A percentile compares a stretch with the other conserved stretches of the same genome.
These are phyloP conservation scores for Chrysomela aeneicollis DNA, from an alignment of 2,888 invertebrate genomes.

Conservation along the genomic window DNA sequence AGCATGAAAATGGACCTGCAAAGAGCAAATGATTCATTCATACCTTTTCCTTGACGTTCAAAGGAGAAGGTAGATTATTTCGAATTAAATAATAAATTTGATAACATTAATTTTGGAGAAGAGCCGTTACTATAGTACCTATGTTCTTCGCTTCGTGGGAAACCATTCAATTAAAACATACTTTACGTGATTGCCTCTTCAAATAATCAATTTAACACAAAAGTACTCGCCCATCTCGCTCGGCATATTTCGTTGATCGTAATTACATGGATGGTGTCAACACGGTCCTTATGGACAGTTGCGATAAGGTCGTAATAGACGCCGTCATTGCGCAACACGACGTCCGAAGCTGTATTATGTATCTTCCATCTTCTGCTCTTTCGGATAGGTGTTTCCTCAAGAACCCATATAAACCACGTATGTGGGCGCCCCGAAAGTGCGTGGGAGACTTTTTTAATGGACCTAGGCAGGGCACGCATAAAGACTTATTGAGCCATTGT, in stretches of 20 bases:
- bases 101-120: too few relatives aligned
- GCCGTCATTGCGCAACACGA: neutral
- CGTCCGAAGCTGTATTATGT: neutral
- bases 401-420: constrained; percentile 15
- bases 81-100: too few relatives aligned
- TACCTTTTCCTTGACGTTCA: too few relatives aligned
- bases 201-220: neutral
- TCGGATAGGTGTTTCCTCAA: constrained; percentile 8
- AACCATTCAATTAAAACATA: neutral
- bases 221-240: neutral
- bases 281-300: neutral
- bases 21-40: too few relatives aligned
- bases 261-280: neutral
- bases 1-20: too few relatives aligned
- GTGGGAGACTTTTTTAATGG: constrained; percentile 24
- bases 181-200: neutral
- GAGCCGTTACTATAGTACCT: too few relatives aligned
- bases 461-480: constrained; percentile 24
- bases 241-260: neutral
- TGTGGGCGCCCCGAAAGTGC: constrained; percentile 18
- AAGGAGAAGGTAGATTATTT: too few relatives aligned
- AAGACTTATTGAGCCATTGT: constrained; percentile 21
- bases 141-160: neutral
- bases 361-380: constrained; percentile 2
- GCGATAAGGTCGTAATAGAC: neutral